Evolutionary conservation across 2,888 invertebrate species (phyloP), one percentile per base, ranked within the genome.

Genomic region (Pterostichus madidus): DNA sequence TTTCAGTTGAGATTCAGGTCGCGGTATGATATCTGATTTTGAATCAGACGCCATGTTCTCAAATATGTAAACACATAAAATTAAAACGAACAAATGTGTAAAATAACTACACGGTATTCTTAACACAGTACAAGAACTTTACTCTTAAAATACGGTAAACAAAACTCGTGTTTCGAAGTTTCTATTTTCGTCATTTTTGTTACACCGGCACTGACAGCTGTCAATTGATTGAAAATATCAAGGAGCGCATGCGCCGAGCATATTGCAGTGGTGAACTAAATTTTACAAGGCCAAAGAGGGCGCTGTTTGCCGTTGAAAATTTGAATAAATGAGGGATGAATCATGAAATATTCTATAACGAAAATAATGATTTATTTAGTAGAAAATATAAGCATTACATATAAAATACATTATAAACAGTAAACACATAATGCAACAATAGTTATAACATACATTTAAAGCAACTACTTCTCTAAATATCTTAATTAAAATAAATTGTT

Each of bases 1-100:
- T 85, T 89, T 89, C 24, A 86, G 85, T 83, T 86, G 87, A 5
- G 85, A 85, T 85, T 82, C 86, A 52, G 86, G 84, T 85, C 86
- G 86, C 84, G 87, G 88, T 82, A 87, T 87, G 49, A 87, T 85
- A 84, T 86, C 85, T 39, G 84, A 84, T 84, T 86, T 87, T 6
- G 87, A 85, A 83, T 88, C 87, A 32, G 88, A 86, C 81, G 88
- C 88, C 88, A 88, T 88, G 94, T 73, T 93, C 52, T 17, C 32
- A n/a, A 81, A 49, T 68, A 80, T 53, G 35, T 80, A 71, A 81
- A 81, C 81, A 81, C 73, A 81, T 61, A 59, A 81, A 83, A 76
- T 77, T 52, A 83, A 53, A 83, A n/a, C 44, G 64, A 77, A 83
- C n/a, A 83, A 35, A 53, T 64, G 44, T 64, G 49, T 35, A 15